phyloP scores from a whole-genome alignment of 2,888 invertebrate genomes.

The Plebejus argus region DNA sequence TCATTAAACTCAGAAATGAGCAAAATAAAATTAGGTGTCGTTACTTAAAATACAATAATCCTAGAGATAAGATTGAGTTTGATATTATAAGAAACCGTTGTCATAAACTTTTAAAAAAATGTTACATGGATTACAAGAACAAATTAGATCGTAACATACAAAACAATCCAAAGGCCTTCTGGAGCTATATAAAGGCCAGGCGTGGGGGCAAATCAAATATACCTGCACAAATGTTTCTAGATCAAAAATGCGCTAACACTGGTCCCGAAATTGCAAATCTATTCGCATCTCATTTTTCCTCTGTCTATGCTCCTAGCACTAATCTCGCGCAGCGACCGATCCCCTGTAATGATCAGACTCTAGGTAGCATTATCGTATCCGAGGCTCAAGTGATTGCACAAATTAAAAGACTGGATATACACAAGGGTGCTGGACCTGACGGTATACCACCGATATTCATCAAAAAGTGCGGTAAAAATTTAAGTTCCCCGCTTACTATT shows the following conservation, averaged over 20 bases:
- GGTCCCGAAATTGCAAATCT: not conserved
- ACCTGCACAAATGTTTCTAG: not conserved
- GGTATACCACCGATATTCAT: not conserved
- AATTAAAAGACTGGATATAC: too few relatives aligned
- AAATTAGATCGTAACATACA: not conserved
- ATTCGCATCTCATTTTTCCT: too few relatives aligned
- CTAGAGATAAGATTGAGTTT: slow-evolving; percentile 30
- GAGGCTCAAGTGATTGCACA: too few relatives aligned
- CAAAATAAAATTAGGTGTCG: slow-evolving; percentile 1
- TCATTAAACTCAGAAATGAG: slow-evolving; percentile 14
- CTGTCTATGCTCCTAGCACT: too few relatives aligned
- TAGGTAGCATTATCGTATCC: too few relatives aligned
- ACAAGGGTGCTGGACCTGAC: not conserved
- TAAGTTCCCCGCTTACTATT: not conserved
- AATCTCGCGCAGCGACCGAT: not conserved
- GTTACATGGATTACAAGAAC: not conserved
- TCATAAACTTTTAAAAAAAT: slow-evolving; percentile 25
- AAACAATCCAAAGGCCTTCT: too few relatives aligned
- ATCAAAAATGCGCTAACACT: not conserved
- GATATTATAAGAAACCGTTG: not conserved
- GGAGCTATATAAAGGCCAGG: too few relatives aligned
- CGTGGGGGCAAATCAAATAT: not conserved
- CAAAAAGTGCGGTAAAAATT: not conserved
- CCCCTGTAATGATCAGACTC: too few relatives aligned
- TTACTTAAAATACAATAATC: slow-evolving; percentile 30